Percentiles rank a stretch among this genome's conserved stretches.
phyloP scores from a whole-genome alignment of 2,797 vertebrate species.

The Rhodeus uyekii region DNA sequence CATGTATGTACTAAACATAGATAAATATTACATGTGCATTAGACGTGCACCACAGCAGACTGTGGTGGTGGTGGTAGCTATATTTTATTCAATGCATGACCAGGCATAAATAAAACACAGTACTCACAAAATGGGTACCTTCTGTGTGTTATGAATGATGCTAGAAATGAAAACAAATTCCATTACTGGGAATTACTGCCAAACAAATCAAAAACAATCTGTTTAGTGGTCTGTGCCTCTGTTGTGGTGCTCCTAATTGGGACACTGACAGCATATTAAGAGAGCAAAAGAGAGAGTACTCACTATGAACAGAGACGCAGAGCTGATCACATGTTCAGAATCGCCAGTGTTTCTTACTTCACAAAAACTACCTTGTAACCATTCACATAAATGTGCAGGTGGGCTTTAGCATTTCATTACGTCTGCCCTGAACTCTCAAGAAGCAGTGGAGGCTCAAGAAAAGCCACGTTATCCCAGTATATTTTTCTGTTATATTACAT shows the following conservation, averaged over 20 bases:
- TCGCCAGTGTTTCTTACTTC: no score
- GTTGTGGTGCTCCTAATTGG: slow-evolving; percentile 38
- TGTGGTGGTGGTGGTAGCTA: background rate
- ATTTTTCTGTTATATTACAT: no score
- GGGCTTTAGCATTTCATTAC: no score
- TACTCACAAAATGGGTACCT: slow-evolving; percentile 57
- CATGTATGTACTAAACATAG: background rate
- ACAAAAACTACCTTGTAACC: no score
- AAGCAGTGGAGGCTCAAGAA: no score
- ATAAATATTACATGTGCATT: background rate
- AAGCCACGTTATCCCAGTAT: no score
- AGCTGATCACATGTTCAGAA: no score
- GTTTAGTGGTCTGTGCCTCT: slow-evolving; percentile 48
- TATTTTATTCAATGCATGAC: slow-evolving; percentile 41
- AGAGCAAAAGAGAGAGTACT: background rate
- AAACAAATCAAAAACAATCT: slow-evolving; percentile 55
- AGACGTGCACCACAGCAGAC: background rate
- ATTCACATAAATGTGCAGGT: no score
- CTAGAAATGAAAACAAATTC: slow-evolving; percentile 60
- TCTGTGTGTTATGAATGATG: slow-evolving; percentile 62
- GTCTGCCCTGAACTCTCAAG: no score
- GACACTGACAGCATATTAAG: slow-evolving; percentile 11
- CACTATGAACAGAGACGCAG: no score
- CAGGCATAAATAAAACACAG: slow-evolving; percentile 40
- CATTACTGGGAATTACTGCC: slow-evolving; percentile 50